A percentile compares a stretch with the other conserved stretches of the same genome.
phyloP scores from a whole-genome alignment of 2,888 invertebrate genomes.

The Mermis nigrescens region DNA sequence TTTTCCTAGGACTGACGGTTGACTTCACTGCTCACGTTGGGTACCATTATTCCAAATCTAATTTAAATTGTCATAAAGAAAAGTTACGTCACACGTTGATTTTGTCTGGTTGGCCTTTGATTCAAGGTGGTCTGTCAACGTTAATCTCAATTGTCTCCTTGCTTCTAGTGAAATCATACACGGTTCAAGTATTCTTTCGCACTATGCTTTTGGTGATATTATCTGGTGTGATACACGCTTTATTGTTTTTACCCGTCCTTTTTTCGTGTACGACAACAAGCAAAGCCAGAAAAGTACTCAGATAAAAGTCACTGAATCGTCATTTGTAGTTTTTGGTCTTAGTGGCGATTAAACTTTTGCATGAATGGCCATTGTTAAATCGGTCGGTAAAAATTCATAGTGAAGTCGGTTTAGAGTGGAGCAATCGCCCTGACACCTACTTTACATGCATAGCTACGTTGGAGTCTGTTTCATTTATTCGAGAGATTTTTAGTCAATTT shows the following conservation, averaged over 20 bases:
- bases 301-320: too few species aligned
- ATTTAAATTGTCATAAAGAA: neutral
- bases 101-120: conserved; percentile 30
- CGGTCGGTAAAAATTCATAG: too few species aligned
- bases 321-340: too few species aligned
- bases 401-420: too few species aligned
- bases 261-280: neutral
- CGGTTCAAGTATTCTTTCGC: conserved; percentile 28
- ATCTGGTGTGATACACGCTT: conserved; percentile 17
- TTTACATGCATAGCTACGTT: too few species aligned
- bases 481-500: too few species aligned
- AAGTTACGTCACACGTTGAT: conserved; percentile 24
- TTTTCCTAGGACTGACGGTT: too few species aligned
- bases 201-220: conserved; percentile 27
- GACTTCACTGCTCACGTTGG: conserved; percentile 31
- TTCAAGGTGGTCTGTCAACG: conserved; percentile 28
- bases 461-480: too few species aligned
- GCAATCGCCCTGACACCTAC: too few species aligned
- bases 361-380: too few species aligned
- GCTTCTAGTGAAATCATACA: conserved; percentile 27
- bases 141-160: conserved; percentile 22
- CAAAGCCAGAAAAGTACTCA: too few species aligned
- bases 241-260: conserved; percentile 9
- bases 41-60: conserved; percentile 15
- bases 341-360: too few species aligned